A percentile compares a stretch with the other conserved stretches of the same genome.
Conservation (phyloP, 2,113 vertebrate species). For the Sialia sialis region DNA sequence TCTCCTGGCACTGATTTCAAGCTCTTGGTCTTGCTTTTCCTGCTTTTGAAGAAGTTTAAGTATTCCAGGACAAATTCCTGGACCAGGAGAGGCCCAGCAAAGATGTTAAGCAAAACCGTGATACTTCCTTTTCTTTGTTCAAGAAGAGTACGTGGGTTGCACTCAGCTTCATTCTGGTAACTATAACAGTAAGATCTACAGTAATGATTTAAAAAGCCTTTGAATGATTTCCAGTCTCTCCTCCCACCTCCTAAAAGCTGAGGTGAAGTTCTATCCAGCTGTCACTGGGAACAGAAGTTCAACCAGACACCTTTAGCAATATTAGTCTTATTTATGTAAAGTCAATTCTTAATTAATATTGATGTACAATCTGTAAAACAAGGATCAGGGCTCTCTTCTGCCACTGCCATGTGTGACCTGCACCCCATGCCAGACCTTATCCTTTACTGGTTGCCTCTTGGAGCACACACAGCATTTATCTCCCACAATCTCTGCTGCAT, state of each 20-base stretch:
- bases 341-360: background rate
- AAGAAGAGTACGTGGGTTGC: background rate
- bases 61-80: background rate
- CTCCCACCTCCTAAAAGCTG: conserved; percentile 13
- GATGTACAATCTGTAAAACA: background rate
- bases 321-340: background rate
- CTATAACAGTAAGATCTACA: background rate
- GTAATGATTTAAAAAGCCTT: conserved; percentile 18
- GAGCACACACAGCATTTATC: background rate
- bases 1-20: background rate
- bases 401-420: background rate
- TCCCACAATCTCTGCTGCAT: background rate
- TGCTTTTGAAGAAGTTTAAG: background rate
- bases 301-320: background rate
- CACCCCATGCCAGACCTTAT: background rate
- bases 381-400: background rate
- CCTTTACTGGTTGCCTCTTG: background rate
- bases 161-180: background rate
- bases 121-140: conserved; percentile 23
- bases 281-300: background rate
- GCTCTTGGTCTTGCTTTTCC: background rate
- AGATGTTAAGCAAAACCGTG: background rate
- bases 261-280: background rate
- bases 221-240: conserved; percentile 35
- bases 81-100: background rate